Conservation (phyloP, 2,888 invertebrate genomes). For the Bhutanitis thaidina region DNA sequence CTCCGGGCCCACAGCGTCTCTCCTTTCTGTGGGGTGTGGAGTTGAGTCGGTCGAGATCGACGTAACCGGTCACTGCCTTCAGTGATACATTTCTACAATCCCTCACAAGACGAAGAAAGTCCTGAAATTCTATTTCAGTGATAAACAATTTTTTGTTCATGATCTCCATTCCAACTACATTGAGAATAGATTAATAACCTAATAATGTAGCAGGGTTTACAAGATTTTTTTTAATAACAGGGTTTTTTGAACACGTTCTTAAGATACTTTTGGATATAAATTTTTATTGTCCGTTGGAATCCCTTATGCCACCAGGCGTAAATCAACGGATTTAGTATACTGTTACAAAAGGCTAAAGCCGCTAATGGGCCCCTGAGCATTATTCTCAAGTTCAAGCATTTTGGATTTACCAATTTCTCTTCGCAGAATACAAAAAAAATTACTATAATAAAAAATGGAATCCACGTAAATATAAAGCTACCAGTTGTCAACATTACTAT, state of each 20-base stretch:
- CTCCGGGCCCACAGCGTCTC: too few relatives aligned
- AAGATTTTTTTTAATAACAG: too few relatives aligned
- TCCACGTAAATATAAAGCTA: constrained; percentile 82
- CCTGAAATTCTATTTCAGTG: too few relatives aligned
- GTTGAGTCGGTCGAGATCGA: too few relatives aligned
- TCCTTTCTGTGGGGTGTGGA: too few relatives aligned
- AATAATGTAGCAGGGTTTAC: too few relatives aligned
- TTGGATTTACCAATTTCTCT: constrained; percentile 57
- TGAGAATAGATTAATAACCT: too few relatives aligned
- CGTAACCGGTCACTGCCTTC: too few relatives aligned
- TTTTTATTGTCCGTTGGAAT: constrained; percentile 73
- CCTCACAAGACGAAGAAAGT: too few relatives aligned
- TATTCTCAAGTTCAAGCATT: constrained; percentile 68
- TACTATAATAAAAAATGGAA: constrained; percentile 81
- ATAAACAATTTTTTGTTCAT: too few relatives aligned
- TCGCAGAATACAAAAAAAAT: constrained; percentile 77
- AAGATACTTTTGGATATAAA: constrained; percentile 40
- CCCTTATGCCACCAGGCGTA: constrained; percentile 87
- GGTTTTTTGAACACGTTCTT: constrained; percentile 10
- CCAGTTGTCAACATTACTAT: constrained; percentile 82
- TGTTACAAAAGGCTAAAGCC: constrained; percentile 81
- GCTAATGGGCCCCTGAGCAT: constrained; percentile 80
- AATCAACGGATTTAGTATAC: constrained; percentile 82
- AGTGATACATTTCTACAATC: too few relatives aligned
- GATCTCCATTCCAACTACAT: too few relatives aligned